Percentiles rank a stretch among this genome's conserved stretches.
Evolutionary conservation across 2,888 invertebrate genomes (phyloP).

Genomic region (Dicranocentrus wangi): DNA sequence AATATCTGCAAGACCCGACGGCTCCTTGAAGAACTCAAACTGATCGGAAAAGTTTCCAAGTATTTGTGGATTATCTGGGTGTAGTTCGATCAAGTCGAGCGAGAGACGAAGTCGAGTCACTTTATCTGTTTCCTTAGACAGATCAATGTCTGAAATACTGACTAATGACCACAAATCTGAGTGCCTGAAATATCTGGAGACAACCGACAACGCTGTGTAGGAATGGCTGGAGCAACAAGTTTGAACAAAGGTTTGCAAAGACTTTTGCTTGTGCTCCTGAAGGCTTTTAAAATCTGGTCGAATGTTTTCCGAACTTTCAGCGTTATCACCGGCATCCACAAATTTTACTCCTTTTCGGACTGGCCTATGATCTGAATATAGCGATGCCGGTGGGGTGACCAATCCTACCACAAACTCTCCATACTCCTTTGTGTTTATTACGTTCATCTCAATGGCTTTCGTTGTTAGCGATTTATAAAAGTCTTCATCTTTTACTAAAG

Average conservation of each 20-base stretch:
- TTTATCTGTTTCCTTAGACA: conserved; percentile 39
- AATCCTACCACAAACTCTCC: conserved; percentile 61
- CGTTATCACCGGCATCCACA: conserved; percentile 19
- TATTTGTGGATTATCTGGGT: conserved; percentile 54
- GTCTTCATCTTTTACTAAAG: conserved; percentile 53
- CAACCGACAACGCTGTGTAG: conserved; percentile 40
- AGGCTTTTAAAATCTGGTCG: conserved; percentile 26
- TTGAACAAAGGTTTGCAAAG: conserved; percentile 41
- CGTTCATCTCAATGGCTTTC: conserved; percentile 32
- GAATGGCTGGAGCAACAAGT: conserved; percentile 8
- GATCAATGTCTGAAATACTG: conserved; percentile 40
- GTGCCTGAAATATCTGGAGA: conserved; percentile 38
- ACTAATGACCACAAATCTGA: conserved; percentile 36
- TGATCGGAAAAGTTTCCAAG: conserved; percentile 57
- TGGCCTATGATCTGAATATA: conserved; percentile 29
- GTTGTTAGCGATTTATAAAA: conserved; percentile 43
- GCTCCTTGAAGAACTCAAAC: conserved; percentile 59
- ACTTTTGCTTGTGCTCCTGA: conserved; percentile 44
- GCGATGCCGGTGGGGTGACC: conserved; percentile 23
- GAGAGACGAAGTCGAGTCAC: conserved; percentile 40
- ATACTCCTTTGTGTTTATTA: conserved; percentile 52
- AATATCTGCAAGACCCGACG: conserved; percentile 50
- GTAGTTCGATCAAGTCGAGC: conserved; percentile 60
- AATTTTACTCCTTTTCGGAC: conserved; percentile 40
- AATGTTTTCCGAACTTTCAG: background rate